These are phyloP conservation scores for Crossoptilon crossoptilon DNA, from an alignment of 2,797 vertebrate species.

Conservation along the genomic window DNA sequence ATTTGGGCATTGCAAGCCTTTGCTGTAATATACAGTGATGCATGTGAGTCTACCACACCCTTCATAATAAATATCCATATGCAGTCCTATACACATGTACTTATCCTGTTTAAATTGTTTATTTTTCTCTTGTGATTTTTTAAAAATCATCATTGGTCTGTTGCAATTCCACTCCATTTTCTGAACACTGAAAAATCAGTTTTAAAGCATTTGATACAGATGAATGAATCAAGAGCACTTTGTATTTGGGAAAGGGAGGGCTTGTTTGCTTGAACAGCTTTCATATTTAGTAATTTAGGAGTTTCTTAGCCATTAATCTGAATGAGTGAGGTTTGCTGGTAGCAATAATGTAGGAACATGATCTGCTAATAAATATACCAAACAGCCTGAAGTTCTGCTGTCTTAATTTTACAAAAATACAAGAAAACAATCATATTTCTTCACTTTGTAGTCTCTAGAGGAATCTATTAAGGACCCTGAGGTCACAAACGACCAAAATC, in stretches of 20 bases:
- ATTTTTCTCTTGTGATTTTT: neutral
- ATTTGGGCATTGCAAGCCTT: conserved; percentile 8
- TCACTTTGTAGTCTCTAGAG: neutral
- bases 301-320: neutral
- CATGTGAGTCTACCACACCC: neutral
- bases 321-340: neutral
- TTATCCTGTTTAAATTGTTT: neutral
- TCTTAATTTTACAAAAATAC: neutral
- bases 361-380: neutral
- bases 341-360: neutral
- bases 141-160: neutral
- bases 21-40: conserved; percentile 24
- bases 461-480: neutral
- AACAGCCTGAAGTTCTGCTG: neutral
- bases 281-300: neutral
- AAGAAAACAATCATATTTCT: neutral
- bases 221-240: neutral
- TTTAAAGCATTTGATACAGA: neutral
- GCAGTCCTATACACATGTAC: neutral
- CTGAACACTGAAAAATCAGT: neutral
- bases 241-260: neutral
- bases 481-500: neutral
- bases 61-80: neutral
- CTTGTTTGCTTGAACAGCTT: neutral
- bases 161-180: neutral